Conservation (phyloP, 2,113 vertebrate species). For the Trachemys scripta region DNA sequence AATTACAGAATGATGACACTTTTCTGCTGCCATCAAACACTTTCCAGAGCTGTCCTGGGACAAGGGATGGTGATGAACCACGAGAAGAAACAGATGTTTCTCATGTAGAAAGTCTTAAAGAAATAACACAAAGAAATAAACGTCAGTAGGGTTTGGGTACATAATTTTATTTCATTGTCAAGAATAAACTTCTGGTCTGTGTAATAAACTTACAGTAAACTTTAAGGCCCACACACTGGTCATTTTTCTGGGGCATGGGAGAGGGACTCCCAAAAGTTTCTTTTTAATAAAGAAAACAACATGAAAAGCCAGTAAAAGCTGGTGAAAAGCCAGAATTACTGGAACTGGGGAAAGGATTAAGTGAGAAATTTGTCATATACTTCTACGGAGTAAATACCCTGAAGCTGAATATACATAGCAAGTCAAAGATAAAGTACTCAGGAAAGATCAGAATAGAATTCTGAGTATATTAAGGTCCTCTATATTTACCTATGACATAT, state of each 20-base stretch:
- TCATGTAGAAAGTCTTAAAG: background rate
- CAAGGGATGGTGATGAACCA: background rate
- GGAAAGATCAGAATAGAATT: constrained; percentile 24
- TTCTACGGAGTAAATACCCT: background rate
- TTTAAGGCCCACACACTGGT: background rate
- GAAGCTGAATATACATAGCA: constrained; percentile 23
- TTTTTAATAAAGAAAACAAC: background rate
- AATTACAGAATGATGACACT: background rate
- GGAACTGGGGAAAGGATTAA: background rate
- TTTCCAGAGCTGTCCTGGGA: background rate
- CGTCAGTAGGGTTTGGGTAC: background rate
- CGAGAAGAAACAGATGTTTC: background rate
- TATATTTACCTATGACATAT: constrained; percentile 21
- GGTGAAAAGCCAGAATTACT: constrained; percentile 7
- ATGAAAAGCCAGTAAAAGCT: background rate
- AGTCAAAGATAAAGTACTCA: constrained; percentile 6
- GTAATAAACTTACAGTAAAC: constrained; percentile 11
- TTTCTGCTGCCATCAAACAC: background rate
- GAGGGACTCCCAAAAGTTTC: background rate
- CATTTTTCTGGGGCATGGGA: background rate
- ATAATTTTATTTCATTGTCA: constrained; percentile 19
- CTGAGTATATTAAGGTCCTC: constrained; percentile 42
- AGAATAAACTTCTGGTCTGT: background rate
- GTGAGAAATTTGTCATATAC: background rate
- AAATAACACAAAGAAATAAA: constrained; percentile 10